Evolutionary conservation across 2,797 vertebrate genomes (phyloP).

Genomic region (Chloroceryle inda): DNA sequence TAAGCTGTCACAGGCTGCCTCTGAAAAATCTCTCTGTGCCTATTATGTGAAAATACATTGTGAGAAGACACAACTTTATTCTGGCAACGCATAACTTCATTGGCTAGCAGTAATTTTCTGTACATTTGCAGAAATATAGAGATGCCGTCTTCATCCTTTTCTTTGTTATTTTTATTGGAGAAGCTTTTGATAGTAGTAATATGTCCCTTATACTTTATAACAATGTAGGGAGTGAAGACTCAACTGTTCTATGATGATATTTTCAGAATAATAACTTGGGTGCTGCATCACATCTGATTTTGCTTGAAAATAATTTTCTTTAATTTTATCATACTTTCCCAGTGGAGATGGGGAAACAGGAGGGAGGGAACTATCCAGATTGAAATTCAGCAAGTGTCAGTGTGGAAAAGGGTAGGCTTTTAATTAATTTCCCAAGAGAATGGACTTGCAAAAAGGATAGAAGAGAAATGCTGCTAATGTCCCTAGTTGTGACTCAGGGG

Average conservation of each 20-base stretch:
- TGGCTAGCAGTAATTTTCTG: neutral
- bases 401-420: neutral
- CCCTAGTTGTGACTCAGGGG: neutral
- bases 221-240: neutral
- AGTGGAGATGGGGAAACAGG: neutral
- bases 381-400: conserved; percentile 1
- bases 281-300: neutral
- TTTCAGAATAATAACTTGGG: neutral
- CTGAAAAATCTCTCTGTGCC: conserved; percentile 12
- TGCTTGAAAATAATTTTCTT: neutral
- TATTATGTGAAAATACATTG: neutral
- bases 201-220: neutral
- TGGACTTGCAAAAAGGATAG: neutral
- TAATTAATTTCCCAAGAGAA: conserved; percentile 43
- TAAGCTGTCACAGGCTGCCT: neutral
- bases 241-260: neutral
- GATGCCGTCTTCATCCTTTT: neutral
- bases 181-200: neutral
- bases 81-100: neutral
- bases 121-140: neutral
- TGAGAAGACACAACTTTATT: neutral
- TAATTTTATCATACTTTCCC: neutral
- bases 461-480: neutral
- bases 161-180: neutral
- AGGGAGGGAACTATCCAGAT: neutral